Evolutionary conservation across 2,888 invertebrate species (phyloP).

Genomic region (Cinara cedri): DNA sequence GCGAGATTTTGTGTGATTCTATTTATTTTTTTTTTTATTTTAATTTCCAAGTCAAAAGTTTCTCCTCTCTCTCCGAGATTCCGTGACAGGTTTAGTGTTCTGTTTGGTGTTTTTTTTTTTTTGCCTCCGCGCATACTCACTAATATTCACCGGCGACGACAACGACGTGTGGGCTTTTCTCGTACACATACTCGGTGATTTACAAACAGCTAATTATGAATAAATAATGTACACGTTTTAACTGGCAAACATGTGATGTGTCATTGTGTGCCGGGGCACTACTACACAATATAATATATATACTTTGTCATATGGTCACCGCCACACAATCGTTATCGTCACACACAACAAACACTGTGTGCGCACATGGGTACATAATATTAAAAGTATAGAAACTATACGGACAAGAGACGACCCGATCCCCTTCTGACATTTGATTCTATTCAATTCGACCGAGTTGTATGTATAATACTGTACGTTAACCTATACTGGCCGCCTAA

Average conservation of each 20-base stretch:
- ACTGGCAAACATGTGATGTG: constrained; percentile 35
- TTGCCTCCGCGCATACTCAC: background rate
- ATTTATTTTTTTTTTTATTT: too few relatives aligned
- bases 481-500: background rate
- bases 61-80: background rate
- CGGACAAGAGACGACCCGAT: background rate
- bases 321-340: background rate
- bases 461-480: too few relatives aligned
- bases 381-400: too few relatives aligned
- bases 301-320: constrained; percentile 44
- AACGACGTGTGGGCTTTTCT: background rate
- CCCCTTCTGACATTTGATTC: background rate
- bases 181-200: background rate
- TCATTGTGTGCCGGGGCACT: background rate
- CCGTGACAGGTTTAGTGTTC: constrained; percentile 21
- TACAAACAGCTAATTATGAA: constrained; percentile 46
- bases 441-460: background rate
- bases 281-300: background rate
- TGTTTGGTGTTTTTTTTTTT: too few relatives aligned
- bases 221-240: constrained; percentile 38
- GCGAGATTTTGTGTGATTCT: too few relatives aligned
- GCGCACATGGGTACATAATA: constrained; percentile 29
- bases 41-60: background rate
- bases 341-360: constrained; percentile 31
- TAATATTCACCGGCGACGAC: background rate